A percentile compares a stretch with the other conserved stretches of the same genome.
These are phyloP conservation scores for Cladopsammia gracilis DNA, from an alignment of 64 coral and sea anemone species.

Conservation along the genomic window DNA sequence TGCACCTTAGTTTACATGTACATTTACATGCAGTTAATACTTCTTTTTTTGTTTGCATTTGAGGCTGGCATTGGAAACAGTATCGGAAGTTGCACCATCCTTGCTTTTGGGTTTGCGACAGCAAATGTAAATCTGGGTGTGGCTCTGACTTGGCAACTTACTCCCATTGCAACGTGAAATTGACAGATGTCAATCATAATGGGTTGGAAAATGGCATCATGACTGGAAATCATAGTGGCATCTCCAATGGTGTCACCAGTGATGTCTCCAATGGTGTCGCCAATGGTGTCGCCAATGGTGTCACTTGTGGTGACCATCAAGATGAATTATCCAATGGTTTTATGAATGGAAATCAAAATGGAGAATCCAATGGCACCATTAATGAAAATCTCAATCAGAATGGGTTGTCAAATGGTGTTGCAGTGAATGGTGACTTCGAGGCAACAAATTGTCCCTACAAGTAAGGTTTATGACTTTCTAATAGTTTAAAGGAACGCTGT, in stretches of 20 bases:
- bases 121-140: constrained; percentile 59
- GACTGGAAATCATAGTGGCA: constrained; percentile 3
- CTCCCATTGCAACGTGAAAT: constrained; percentile 56
- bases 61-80: constrained; percentile 60
- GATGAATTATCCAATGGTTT: no score
- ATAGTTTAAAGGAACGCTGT: no score
- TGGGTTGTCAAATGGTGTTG: neutral
- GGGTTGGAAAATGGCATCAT: neutral
- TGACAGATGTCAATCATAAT: constrained; percentile 46
- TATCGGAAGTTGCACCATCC: constrained; percentile 55
- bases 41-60: neutral
- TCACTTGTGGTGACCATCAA: no score
- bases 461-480: neutral
- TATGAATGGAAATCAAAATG: no score
- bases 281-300: neutral
- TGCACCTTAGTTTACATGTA: no score
- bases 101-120: constrained; percentile 56
- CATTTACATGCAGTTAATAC: no score
- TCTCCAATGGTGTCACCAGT: neutral
- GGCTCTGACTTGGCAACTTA: constrained; percentile 50
- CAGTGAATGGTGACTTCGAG: neutral
- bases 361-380: no score
- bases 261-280: neutral
- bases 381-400: neutral
- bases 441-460: neutral